These are phyloP conservation scores for Anas georgica DNA, from an alignment of 2,797 vertebrate genomes.

Conservation along the genomic window DNA sequence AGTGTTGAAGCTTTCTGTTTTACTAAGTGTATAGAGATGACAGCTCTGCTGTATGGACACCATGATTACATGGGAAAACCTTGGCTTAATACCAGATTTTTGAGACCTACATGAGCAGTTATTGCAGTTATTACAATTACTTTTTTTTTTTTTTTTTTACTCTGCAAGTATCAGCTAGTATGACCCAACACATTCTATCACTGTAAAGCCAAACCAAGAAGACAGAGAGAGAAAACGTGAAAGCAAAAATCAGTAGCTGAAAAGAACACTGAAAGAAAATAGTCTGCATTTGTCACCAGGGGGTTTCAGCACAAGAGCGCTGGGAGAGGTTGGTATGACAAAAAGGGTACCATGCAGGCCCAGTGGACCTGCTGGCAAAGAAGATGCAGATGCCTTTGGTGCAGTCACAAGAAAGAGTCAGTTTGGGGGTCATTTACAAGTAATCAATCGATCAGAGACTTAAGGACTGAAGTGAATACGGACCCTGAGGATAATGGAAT, in stretches of 20 bases:
- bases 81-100: not conserved
- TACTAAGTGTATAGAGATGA: not conserved
- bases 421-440: not conserved
- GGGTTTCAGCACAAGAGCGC: not conserved
- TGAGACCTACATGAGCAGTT: not conserved
- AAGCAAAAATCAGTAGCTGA: not conserved
- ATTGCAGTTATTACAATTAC: not conserved
- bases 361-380: rapidly evolving
- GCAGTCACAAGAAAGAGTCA: not conserved
- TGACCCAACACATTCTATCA: not conserved
- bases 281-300: rapidly evolving
- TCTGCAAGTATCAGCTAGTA: not conserved
- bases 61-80: rapidly evolving
- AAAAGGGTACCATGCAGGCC: not conserved
- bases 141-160: not conserved
- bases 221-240: not conserved
- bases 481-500: not conserved
- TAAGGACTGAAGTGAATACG: not conserved
- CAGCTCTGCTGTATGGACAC: not conserved
- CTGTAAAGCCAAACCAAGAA: not conserved
- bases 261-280: not conserved
- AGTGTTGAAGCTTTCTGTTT: conserved; percentile 40
- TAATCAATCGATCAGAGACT: not conserved
- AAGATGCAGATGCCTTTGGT: not conserved
- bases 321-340: not conserved